These are phyloP conservation scores for Saccostrea echinata DNA, from an alignment of 1,140 invertebrate genomes.

Conservation along the genomic window DNA sequence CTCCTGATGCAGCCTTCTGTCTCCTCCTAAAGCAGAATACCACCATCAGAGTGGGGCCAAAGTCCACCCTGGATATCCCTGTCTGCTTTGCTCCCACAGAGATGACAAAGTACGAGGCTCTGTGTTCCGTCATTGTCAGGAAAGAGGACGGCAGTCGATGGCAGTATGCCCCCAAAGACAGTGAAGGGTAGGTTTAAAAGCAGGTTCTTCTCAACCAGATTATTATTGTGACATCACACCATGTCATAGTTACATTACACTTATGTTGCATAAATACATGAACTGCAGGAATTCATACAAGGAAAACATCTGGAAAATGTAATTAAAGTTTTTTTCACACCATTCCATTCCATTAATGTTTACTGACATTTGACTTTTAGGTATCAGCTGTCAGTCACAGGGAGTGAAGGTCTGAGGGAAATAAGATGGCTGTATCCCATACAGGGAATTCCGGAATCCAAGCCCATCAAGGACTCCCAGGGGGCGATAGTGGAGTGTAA, in stretches of 20 bases:
- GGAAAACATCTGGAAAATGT: background rate
- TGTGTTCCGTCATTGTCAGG: constrained; percentile 73
- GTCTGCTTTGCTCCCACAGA: constrained; percentile 78
- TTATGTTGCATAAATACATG: too few species aligned
- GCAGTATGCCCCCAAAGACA: constrained; percentile 68
- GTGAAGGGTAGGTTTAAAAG: constrained; percentile 61
- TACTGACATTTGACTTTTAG: constrained; percentile 53
- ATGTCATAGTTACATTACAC: background rate
- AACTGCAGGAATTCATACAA: too few species aligned
- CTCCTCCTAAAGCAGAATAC: constrained; percentile 75
- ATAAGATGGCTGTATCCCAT: constrained; percentile 78
- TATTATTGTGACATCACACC: background rate
- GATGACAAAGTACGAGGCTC: constrained; percentile 75
- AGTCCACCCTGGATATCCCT: constrained; percentile 78
- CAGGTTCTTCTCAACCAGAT: too few species aligned
- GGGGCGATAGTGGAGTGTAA: constrained; percentile 71
- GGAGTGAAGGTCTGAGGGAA: constrained; percentile 65
- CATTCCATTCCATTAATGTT: background rate
- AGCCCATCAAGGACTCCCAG: constrained; percentile 66
- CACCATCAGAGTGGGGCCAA: constrained; percentile 74
- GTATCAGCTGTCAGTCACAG: constrained; percentile 59
- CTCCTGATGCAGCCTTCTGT: constrained; percentile 72
- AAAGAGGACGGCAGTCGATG: constrained; percentile 72
- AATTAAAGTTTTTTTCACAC: background rate
- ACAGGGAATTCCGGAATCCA: constrained; percentile 75